Evolutionary conservation across 2,797 vertebrate genomes (phyloP).

Genomic region (Diglossa cyanea): DNA sequence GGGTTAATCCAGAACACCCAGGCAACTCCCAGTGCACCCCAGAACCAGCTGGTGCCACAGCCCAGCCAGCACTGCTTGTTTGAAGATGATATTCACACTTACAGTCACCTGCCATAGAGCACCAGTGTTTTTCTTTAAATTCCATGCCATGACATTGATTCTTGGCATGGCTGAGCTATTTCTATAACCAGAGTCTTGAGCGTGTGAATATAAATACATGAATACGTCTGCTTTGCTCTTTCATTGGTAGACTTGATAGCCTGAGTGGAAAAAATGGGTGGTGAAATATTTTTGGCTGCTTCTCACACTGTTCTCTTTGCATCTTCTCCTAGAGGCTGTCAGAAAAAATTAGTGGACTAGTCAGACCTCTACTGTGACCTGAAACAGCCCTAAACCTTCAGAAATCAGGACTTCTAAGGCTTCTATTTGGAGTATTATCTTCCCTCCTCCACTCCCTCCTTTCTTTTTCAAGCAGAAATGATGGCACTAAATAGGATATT

Average conservation of each 20-base stretch:
- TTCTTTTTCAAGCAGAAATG: background rate
- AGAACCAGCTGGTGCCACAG: background rate
- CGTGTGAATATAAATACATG: background rate
- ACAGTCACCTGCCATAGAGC: background rate
- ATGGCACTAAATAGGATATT: background rate
- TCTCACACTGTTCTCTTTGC: background rate
- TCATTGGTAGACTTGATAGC: background rate
- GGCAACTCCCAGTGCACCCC: background rate
- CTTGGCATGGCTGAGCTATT: background rate
- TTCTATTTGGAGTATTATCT: background rate
- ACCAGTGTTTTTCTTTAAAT: background rate
- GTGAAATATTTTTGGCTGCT: constrained; percentile 5
- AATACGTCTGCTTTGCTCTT: background rate
- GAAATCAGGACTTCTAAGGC: background rate
- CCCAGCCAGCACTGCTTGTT: background rate
- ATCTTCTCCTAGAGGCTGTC: background rate
- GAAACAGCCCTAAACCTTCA: background rate
- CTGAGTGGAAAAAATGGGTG: background rate
- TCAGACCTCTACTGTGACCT: background rate
- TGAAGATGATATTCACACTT: background rate
- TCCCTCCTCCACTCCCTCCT: background rate
- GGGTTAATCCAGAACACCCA: background rate
- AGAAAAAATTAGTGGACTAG: background rate
- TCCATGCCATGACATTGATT: background rate
- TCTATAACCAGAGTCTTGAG: background rate